phyloP scores from a whole-genome alignment of 2,113 vertebrate species.

The Alectura lathami region DNA sequence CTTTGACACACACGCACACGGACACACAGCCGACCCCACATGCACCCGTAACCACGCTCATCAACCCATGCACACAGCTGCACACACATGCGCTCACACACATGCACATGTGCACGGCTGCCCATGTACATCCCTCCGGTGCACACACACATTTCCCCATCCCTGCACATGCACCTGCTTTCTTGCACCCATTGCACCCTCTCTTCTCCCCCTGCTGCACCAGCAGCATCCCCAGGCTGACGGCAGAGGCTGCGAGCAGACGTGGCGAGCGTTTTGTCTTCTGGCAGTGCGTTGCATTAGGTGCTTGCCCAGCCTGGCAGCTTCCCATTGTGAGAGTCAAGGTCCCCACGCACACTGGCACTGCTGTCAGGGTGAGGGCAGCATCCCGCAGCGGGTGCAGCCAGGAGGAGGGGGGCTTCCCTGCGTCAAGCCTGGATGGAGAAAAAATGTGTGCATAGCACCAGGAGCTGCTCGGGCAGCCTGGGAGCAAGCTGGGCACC shows the following conservation, averaged over 20 bases:
- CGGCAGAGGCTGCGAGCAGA: background rate
- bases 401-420: background rate
- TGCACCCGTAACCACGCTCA: background rate
- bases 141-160: fast-evolving
- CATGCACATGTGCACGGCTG: background rate
- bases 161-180: fast-evolving
- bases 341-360: background rate
- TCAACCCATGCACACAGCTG: background rate
- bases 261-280: background rate
- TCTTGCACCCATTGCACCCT: background rate
- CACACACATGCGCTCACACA: fast-evolving
- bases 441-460: background rate
- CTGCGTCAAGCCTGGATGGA: background rate
- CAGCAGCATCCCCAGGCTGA: background rate
- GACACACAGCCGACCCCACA: background rate
- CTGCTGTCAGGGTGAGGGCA: background rate
- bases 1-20: slow-evolving; percentile 31
- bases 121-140: background rate
- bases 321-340: fast-evolving
- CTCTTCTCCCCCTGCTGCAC: too few relatives aligned
- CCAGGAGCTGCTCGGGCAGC: background rate
- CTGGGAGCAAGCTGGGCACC: background rate
- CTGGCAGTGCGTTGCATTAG: background rate
- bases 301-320: background rate
- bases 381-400: background rate